phyloP scores from a whole-genome alignment of 2,888 invertebrate genomes.

The Physocephala rufipes region DNA sequence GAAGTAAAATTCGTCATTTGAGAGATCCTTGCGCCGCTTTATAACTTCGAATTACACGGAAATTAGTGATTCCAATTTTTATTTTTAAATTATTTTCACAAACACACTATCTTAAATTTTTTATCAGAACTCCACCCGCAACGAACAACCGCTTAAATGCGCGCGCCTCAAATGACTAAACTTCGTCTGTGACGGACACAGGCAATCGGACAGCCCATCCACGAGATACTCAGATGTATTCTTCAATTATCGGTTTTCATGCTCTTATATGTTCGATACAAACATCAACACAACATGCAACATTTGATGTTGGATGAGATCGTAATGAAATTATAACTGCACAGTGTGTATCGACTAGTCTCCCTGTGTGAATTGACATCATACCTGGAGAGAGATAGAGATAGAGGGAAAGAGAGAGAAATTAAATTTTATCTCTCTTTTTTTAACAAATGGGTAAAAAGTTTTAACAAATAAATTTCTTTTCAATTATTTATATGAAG shows the following conservation, averaged over 20 bases:
- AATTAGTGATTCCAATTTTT: too few species aligned
- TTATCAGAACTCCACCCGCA: conserved; percentile 46
- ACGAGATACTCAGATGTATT: neutral
- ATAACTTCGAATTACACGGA: too few species aligned
- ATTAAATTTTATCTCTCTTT: neutral
- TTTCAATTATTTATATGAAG: too few species aligned
- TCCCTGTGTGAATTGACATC: neutral
- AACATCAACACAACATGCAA: conserved; percentile 37
- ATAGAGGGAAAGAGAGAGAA: neutral
- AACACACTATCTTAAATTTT: conserved; percentile 12
- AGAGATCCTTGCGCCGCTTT: too few species aligned
- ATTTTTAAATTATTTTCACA: neutral
- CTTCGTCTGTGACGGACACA: conserved; percentile 35
- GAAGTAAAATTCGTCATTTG: too few species aligned
- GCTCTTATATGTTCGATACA: conserved; percentile 32
- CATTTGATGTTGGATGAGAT: neutral
- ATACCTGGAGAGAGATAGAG: neutral
- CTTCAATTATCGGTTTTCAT: conserved; percentile 7
- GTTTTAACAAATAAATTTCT: too few species aligned
- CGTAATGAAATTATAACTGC: conserved; percentile 22
- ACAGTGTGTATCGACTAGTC: conserved; percentile 2
- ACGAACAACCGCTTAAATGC: conserved; percentile 50
- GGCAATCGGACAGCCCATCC: conserved; percentile 6
- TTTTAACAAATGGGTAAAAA: neutral
- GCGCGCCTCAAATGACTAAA: conserved; percentile 57